A percentile compares a stretch with the other conserved stretches of the same genome.
phyloP scores from a whole-genome alignment of 2,888 invertebrate genomes.

The Rhamnusium bicolor region DNA sequence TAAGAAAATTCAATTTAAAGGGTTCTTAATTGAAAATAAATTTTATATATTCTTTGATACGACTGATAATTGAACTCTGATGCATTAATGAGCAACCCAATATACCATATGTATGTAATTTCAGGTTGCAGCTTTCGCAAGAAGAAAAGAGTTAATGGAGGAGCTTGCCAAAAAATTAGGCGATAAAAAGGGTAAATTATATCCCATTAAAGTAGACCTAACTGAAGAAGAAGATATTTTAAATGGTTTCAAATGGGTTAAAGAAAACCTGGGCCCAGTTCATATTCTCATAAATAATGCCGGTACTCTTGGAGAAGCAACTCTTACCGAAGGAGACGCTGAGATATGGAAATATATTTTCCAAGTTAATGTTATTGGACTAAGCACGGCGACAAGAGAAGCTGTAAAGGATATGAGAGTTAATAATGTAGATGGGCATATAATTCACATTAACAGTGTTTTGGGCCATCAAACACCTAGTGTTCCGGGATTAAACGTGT shows the following conservation, averaged over 20 bases:
- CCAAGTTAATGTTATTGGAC: conserved; percentile 52
- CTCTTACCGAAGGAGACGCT: conserved; percentile 34
- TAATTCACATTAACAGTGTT: conserved; percentile 57
- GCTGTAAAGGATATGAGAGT: conserved; percentile 55
- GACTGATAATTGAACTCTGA: too few species aligned
- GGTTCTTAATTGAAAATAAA: too few species aligned
- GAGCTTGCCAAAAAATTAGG: conserved; percentile 12
- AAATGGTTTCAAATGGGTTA: conserved; percentile 62
- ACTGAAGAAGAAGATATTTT: conserved; percentile 62
- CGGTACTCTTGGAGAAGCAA: conserved; percentile 46
- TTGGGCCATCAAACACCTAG: conserved; percentile 52
- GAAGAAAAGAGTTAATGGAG: not conserved
- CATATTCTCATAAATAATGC: conserved; percentile 68
- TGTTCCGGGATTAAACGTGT: conserved; percentile 46
- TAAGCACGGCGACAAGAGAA: conserved; percentile 55
- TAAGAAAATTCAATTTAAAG: too few species aligned
- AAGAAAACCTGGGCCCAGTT: conserved; percentile 62
- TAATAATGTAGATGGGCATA: conserved; percentile 54
- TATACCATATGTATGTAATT: too few species aligned
- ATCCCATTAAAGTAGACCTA: conserved; percentile 63
- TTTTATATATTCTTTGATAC: too few species aligned
- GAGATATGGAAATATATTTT: conserved; percentile 49
- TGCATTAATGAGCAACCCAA: too few species aligned
- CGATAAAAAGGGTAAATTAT: conserved; percentile 26
- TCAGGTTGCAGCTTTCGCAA: not conserved